Evolutionary conservation across 2,797 vertebrate genomes (phyloP).

Genomic region (Sarcoramphus papa): DNA sequence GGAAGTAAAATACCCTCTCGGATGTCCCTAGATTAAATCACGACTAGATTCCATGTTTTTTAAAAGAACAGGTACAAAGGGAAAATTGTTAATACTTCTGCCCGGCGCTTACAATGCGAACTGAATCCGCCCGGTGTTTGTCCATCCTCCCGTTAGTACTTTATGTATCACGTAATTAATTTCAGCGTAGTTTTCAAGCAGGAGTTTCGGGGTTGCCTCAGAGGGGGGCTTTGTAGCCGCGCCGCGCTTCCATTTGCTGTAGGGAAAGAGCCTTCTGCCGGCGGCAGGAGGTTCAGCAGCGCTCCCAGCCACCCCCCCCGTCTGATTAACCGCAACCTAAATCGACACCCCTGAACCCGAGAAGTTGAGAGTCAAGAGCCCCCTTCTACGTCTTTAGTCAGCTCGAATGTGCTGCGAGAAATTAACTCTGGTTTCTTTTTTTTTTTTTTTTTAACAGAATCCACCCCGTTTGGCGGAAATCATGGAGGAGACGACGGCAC

Average conservation of each 20-base stretch:
- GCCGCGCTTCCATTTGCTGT: neutral
- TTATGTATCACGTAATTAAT: neutral
- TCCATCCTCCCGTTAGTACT: neutral
- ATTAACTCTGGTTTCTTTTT: neutral
- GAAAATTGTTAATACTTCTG: neutral
- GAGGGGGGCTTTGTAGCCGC: neutral
- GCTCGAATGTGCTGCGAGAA: neutral
- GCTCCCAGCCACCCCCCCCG: neutral
- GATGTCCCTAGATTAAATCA: neutral
- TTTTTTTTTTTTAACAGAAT: conserved; percentile 54
- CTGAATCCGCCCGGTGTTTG: neutral
- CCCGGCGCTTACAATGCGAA: neutral
- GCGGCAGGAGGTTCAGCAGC: neutral
- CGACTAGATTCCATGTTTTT: neutral
- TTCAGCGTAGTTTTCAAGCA: neutral
- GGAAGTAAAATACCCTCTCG: neutral
- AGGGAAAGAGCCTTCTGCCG: neutral
- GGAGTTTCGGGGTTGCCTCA: neutral
- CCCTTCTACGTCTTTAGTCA: neutral
- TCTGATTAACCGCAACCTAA: neutral
- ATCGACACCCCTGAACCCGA: neutral
- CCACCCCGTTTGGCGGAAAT: neutral
- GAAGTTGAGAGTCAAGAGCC: neutral
- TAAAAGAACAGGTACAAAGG: neutral
- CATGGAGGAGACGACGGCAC: conserved; percentile 21